Conservation (phyloP, 2,888 invertebrate species). For the Drosophila lutescens region DNA sequence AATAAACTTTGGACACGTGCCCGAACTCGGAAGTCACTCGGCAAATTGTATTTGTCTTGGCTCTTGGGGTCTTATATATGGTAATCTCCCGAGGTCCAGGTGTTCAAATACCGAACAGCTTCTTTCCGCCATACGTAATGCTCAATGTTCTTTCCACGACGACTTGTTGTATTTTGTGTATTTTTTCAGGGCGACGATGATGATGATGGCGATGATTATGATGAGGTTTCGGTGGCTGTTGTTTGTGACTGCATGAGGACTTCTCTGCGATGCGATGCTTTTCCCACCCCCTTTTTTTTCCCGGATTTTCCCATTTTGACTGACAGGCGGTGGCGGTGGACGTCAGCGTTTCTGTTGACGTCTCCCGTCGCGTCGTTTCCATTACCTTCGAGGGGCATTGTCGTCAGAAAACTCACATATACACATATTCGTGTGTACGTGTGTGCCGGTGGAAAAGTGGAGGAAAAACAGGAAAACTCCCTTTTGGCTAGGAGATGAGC, state of each 20-base stretch:
- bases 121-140: constrained; percentile 17
- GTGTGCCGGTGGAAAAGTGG: constrained; percentile 9
- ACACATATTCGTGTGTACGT: background rate
- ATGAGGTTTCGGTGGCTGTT: constrained; percentile 38
- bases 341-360: constrained; percentile 26
- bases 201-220: constrained; percentile 29
- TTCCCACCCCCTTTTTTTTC: constrained; percentile 18
- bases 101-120: constrained; percentile 28
- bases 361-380: constrained; percentile 36
- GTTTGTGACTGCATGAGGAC: constrained; percentile 45
- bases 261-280: constrained; percentile 16
- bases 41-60: constrained; percentile 19
- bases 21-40: constrained; percentile 20
- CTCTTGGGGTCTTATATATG: constrained; percentile 20
- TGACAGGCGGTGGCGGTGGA: constrained; percentile 44
- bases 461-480: constrained; percentile 30
- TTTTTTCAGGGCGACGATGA: constrained; percentile 13
- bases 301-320: constrained; percentile 33
- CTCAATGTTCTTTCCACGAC: constrained; percentile 14
- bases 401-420: constrained; percentile 5
- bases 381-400: constrained; percentile 37
- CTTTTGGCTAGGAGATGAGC: constrained; percentile 14
- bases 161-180: background rate
- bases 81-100: constrained; percentile 24
- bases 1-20: constrained; percentile 26